Evolutionary conservation across 2,797 vertebrate genomes (phyloP), one percentile per base, ranked within the genome.

Genomic region (Lacerta viridis): DNA sequence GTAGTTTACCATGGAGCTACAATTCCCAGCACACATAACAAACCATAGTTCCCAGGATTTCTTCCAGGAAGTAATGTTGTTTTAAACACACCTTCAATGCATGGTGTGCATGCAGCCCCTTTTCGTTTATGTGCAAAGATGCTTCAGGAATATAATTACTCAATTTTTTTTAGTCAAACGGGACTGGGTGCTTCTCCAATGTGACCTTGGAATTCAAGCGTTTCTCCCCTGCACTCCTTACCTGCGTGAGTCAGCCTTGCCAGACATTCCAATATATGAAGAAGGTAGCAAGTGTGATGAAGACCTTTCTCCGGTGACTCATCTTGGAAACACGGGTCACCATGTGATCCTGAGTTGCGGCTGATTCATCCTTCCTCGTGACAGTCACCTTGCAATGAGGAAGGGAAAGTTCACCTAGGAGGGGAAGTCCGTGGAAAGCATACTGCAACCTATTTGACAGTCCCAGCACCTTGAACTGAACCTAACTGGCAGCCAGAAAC

Each of bases 311-410:
- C 55, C 7, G 2, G 41, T 46, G 41, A 59, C 59, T 87, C 81
- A 84, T 29, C n/a, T 1, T 7, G 83, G n/a, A 27, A 66, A 74
- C 64, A 87, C 81, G 4, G 87, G 27, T 1, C 23, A 55, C 1
- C 89, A 93, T 0, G 4, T 91, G 91, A 83, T 76, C 89, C 0
- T 46, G 1, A 3, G 43, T 27, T 2, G 0, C 2, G 0, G 7
- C 76, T 87, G 90, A 0, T 1, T 84, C 92, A 90, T 0, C 17
- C 20, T 76, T 84, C 43, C 80, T 36, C 15, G 90, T 25, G 50
- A 59, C 1, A 0, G 25, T 78, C 23, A 78, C 27, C n/a, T 78
- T 61, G 74, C 33, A 59, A 25, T 11, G 76, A 78, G 18, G 0
- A 17, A 18, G 59, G 0, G 3, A 68, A 20, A 64, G 85, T 74